Evolutionary conservation across 2,797 vertebrate species (phyloP).

Genomic region (Schizothorax lantsangensis): DNA sequence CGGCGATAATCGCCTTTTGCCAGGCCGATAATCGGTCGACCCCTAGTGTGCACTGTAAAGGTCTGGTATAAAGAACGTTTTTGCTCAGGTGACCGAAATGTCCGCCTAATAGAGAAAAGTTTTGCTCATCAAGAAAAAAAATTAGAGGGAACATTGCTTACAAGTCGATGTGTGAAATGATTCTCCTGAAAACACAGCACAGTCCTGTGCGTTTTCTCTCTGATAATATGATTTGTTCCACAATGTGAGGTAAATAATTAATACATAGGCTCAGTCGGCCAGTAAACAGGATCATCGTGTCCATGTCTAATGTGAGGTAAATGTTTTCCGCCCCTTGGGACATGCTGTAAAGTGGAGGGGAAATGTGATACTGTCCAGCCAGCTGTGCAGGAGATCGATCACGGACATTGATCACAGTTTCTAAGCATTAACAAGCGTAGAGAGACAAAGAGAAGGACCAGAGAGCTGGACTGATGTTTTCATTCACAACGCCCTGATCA

Average conservation of each 20-base stretch:
- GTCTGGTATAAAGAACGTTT: no score
- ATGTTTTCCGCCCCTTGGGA: constrained; percentile 53
- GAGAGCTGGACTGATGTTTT: constrained; percentile 48
- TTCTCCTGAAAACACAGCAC: background rate
- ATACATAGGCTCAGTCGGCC: constrained; percentile 50
- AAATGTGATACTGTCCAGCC: constrained; percentile 61
- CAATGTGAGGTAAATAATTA: constrained; percentile 61
- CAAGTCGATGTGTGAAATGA: background rate
- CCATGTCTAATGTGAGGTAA: constrained; percentile 59
- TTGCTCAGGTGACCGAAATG: no score
- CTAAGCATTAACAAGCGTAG: constrained; percentile 60
- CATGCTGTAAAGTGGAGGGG: constrained; percentile 53
- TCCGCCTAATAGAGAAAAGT: no score
- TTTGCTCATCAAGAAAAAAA: no score
- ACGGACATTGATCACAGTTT: constrained; percentile 62
- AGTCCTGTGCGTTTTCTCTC: background rate
- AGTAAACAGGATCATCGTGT: constrained; percentile 61
- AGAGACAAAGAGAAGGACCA: constrained; percentile 5
- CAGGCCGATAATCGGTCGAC: no score
- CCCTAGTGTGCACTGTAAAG: no score
- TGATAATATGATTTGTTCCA: constrained; percentile 50
- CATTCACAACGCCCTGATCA: constrained; percentile 31
- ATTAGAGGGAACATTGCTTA: background rate
- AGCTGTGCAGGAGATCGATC: constrained; percentile 62
- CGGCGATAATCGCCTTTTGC: no score